phyloP scores from a whole-genome alignment of 2,113 vertebrate genomes.

The Accipiter virgatus region DNA sequence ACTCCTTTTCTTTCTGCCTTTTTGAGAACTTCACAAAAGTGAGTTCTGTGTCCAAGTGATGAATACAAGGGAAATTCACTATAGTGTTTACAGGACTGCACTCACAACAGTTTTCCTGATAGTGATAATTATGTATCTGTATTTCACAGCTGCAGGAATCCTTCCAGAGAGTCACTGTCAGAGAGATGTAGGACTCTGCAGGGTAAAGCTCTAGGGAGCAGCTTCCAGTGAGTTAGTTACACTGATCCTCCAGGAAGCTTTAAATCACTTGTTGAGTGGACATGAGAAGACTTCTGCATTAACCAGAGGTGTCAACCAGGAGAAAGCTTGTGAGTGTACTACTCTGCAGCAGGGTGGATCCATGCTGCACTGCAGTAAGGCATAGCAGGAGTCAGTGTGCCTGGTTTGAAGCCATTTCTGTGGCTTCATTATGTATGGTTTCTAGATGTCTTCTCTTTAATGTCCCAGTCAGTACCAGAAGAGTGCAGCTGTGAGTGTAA shows the following conservation, averaged over 20 bases:
- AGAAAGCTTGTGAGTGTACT: background rate
- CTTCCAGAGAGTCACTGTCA: background rate
- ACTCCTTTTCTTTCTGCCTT: background rate
- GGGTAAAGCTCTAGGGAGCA: background rate
- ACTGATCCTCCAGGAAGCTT: background rate
- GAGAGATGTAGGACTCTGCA: background rate
- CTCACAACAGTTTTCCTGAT: background rate
- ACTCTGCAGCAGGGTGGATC: background rate
- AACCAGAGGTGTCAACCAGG: background rate
- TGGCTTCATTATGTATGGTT: background rate
- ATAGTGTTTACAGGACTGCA: background rate
- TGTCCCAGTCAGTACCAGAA: background rate
- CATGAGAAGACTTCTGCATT: background rate
- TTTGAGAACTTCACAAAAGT: background rate
- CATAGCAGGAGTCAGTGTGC: background rate
- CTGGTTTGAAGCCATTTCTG: background rate
- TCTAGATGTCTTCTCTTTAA: background rate
- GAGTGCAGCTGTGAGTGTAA: background rate
- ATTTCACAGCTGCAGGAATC: background rate
- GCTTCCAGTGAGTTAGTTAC: background rate
- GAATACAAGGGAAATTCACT: background rate
- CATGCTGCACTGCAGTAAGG: background rate
- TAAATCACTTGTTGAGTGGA: background rate
- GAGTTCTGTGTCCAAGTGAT: background rate
- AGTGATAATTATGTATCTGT: background rate